Percentiles rank a stretch among this genome's conserved stretches.
Conservation (phyloP, 2,113 vertebrate species). For the Pandion haliaetus region DNA sequence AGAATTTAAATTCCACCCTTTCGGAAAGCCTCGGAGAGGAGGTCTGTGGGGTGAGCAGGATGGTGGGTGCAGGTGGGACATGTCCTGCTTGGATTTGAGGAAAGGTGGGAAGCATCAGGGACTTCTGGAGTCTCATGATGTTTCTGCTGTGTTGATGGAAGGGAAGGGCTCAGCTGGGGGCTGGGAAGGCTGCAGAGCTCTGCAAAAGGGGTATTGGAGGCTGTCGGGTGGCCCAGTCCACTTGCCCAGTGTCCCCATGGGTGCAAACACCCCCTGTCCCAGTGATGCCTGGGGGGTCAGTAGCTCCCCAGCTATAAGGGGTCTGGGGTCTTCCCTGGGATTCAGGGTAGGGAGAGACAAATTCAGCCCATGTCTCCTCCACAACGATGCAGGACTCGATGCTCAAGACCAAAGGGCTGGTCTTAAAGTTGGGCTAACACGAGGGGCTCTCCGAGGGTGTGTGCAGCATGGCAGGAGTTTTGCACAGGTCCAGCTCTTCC, state of each 20-base stretch:
- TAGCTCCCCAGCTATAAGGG: not conserved
- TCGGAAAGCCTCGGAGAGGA: fast-evolving
- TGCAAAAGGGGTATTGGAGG: not conserved
- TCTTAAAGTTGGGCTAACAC: not conserved
- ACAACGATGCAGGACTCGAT: fast-evolving
- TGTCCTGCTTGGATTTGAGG: not conserved
- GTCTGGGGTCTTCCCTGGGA: not conserved
- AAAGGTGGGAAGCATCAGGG: not conserved
- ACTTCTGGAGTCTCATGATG: not conserved
- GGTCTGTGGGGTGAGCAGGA: not conserved
- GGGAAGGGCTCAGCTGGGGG: not conserved
- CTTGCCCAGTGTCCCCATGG: not conserved
- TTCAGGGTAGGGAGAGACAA: not conserved
- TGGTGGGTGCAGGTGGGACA: not conserved
- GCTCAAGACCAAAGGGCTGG: not conserved
- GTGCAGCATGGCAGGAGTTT: not conserved
- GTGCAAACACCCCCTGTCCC: not conserved
- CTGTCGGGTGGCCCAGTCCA: not conserved
- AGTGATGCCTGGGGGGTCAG: not conserved
- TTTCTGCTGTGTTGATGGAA: not conserved
- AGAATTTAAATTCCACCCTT: not conserved
- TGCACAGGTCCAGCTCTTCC: not conserved
- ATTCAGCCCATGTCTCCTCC: not conserved
- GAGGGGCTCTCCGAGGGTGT: not conserved
- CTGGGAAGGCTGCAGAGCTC: not conserved